phyloP scores from a whole-genome alignment of 2,797 vertebrate species.

The Chiroxiphia lanceolata region DNA sequence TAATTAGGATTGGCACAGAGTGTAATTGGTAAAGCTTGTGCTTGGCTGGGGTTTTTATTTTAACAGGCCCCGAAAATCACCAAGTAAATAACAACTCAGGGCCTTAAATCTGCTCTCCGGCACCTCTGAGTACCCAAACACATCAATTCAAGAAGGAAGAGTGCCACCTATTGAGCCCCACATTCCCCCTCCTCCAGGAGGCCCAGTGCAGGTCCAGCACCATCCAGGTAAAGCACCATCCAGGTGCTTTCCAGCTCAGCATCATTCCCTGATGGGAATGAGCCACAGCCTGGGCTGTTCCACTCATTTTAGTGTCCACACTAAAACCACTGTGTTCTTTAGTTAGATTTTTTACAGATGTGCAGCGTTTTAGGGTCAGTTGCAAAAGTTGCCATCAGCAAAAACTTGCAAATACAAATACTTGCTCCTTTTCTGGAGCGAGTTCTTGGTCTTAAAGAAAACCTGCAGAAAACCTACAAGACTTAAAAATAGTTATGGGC shows the following conservation, averaged over 20 bases:
- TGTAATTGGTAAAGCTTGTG: background rate
- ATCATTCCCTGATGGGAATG: background rate
- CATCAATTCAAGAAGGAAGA: conserved; percentile 27
- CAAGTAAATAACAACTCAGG: background rate
- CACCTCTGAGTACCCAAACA: background rate
- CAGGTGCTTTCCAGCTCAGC: background rate
- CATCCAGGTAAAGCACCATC: fast-evolving
- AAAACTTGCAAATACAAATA: background rate
- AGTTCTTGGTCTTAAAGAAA: background rate
- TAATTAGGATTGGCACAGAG: conserved; percentile 2
- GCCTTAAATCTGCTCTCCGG: background rate
- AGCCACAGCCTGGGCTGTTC: background rate
- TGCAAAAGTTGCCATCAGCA: background rate
- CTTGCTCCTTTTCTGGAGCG: background rate
- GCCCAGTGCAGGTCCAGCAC: background rate
- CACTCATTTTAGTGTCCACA: fast-evolving
- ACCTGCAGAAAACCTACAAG: fast-evolving
- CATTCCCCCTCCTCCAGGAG: background rate
- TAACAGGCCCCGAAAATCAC: background rate
- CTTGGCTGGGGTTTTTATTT: background rate
- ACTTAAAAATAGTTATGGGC: background rate
- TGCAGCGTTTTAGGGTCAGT: background rate
- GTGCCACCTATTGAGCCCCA: background rate
- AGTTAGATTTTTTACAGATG: no score
- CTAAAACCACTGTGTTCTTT: fast-evolving